These are phyloP conservation scores for Haemorhous mexicanus DNA, from an alignment of 2,113 vertebrate species.

Conservation along the genomic window DNA sequence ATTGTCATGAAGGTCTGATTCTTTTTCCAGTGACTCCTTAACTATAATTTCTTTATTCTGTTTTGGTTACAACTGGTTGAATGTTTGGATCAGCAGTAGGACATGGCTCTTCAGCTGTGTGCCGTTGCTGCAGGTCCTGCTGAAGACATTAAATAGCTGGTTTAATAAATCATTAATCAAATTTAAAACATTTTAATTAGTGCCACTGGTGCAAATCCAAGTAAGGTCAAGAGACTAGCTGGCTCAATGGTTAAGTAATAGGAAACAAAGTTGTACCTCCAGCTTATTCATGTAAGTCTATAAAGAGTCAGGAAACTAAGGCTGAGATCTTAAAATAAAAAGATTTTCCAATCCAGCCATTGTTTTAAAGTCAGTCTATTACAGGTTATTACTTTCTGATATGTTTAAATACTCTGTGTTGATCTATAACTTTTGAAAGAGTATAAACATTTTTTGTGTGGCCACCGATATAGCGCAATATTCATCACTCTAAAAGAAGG, in stretches of 20 bases:
- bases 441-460: not conserved
- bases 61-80: not conserved
- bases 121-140: not conserved
- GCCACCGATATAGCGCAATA: not conserved
- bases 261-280: not conserved
- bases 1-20: not conserved
- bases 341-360: not conserved
- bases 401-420: not conserved
- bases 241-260: slow-evolving; percentile 18
- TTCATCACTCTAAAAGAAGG: not conserved
- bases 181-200: slow-evolving; percentile 38
- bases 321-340: not conserved
- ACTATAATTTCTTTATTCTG: not conserved
- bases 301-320: not conserved
- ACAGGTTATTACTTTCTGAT: not conserved
- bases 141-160: not conserved
- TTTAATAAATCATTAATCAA: slow-evolving; percentile 44
- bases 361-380: not conserved
- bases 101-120: not conserved
- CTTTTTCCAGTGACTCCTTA: not conserved
- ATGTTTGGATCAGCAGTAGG: not conserved
- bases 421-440: not conserved
- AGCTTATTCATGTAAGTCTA: not conserved
- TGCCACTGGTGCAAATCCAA: slow-evolving; percentile 29
- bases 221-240: slow-evolving; percentile 12